Percentiles rank a stretch among this genome's conserved stretches.
phyloP scores from a whole-genome alignment of 1,140 invertebrate species.

The Drosophila lowei region DNA sequence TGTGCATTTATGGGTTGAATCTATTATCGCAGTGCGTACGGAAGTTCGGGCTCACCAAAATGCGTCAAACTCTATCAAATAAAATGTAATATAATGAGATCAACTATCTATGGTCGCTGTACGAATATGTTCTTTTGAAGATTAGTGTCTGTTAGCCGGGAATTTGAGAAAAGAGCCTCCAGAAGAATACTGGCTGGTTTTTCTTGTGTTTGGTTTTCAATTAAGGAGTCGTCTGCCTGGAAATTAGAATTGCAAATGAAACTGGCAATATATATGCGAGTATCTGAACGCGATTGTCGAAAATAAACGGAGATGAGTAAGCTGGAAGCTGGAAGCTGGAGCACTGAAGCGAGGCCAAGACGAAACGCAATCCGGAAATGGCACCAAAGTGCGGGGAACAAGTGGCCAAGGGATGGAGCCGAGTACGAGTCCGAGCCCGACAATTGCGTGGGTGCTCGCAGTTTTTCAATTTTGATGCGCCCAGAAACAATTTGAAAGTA shows the following conservation, averaged over 20 bases:
- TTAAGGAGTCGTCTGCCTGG: constrained; percentile 51
- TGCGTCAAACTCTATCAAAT: no score
- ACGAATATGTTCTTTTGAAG: no score
- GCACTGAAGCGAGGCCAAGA: constrained; percentile 27
- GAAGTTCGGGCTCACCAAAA: no score
- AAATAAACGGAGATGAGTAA: constrained; percentile 61
- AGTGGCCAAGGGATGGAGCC: constrained; percentile 31
- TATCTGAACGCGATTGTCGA: constrained; percentile 30
- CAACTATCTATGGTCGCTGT: no score
- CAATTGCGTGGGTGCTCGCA: constrained; percentile 27
- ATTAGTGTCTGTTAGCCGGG: no score
- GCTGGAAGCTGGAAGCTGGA: neutral
- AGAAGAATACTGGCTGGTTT: constrained; percentile 18
- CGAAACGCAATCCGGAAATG: constrained; percentile 57
- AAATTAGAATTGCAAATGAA: constrained; percentile 78
- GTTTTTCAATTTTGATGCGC: constrained; percentile 55
- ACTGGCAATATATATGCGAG: constrained; percentile 22
- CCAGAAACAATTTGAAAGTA: constrained; percentile 76
- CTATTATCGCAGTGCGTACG: no score
- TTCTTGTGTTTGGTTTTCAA: constrained; percentile 39
- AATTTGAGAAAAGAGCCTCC: neutral
- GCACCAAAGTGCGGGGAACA: constrained; percentile 63
- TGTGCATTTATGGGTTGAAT: neutral
- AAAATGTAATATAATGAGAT: no score
- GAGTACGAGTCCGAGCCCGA: constrained; percentile 7